phyloP scores from a whole-genome alignment of 2,888 invertebrate species.

The Leucophenga maculata region DNA sequence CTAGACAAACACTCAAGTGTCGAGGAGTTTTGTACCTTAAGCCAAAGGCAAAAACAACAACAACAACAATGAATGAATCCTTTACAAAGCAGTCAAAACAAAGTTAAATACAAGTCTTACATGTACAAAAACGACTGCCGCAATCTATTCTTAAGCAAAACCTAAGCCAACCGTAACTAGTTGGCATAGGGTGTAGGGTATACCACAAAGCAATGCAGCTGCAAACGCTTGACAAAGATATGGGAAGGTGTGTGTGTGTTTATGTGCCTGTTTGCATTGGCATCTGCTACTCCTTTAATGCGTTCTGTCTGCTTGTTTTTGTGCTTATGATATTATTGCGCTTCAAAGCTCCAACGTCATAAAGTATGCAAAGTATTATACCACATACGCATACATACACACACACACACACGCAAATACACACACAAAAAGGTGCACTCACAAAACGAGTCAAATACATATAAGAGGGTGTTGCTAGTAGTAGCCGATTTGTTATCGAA shows the following conservation, averaged over 20 bases:
- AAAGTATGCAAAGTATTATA: slow-evolving; percentile 52
- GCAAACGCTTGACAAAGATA: background rate
- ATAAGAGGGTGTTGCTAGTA: too few species aligned
- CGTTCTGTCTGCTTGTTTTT: slow-evolving; percentile 39
- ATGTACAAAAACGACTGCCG: slow-evolving; percentile 28
- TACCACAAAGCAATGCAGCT: background rate
- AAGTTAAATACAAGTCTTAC: background rate
- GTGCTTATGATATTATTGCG: slow-evolving; percentile 62
- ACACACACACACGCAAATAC: too few species aligned
- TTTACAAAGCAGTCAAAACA: background rate
- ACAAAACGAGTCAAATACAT: too few species aligned
- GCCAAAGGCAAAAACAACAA: background rate
- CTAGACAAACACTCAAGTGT: slow-evolving; percentile 19
- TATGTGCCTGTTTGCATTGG: background rate
- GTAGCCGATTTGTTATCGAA: too few species aligned
- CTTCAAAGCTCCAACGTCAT: slow-evolving; percentile 45
- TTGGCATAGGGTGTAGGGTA: slow-evolving; percentile 26
- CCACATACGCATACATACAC: too few species aligned
- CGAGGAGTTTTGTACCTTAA: slow-evolving; percentile 13
- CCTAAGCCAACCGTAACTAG: slow-evolving; percentile 31
- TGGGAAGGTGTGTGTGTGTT: background rate
- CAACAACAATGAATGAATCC: background rate
- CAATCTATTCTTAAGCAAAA: background rate
- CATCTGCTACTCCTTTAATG: slow-evolving; percentile 32
- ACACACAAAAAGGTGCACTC: too few species aligned